A percentile compares a stretch with the other conserved stretches of the same genome.
Conservation (phyloP, 2,113 vertebrate species). For the Mobula hypostoma region DNA sequence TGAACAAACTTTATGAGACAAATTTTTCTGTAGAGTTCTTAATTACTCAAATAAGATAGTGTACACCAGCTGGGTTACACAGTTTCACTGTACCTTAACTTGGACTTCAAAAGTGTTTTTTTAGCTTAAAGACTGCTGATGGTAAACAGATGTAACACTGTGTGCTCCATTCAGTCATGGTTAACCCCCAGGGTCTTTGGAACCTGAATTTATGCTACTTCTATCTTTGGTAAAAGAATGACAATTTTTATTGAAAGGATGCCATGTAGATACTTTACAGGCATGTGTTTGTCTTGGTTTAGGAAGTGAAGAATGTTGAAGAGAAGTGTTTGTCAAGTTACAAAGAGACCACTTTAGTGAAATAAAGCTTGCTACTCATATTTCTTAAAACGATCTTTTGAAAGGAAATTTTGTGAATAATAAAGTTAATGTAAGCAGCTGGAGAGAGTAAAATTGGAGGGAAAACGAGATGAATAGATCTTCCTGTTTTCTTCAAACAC, state of each 20-base stretch:
- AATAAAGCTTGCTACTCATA: slow-evolving; percentile 31
- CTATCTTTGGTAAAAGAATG: background rate
- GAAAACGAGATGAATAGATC: slow-evolving; percentile 52
- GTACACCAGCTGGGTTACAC: background rate
- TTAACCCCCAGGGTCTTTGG: slow-evolving; percentile 25
- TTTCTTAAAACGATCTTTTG: background rate
- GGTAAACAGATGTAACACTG: slow-evolving; percentile 3
- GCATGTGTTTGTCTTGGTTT: slow-evolving; percentile 52
- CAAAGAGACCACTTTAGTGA: slow-evolving; percentile 48
- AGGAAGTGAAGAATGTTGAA: slow-evolving; percentile 45
- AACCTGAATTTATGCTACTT: background rate
- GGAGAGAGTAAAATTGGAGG: slow-evolving; percentile 50
- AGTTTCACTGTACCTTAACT: background rate
- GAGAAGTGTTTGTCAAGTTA: slow-evolving; percentile 42
- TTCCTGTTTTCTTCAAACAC: slow-evolving; percentile 56
- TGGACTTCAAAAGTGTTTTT: background rate
- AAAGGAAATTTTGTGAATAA: slow-evolving; percentile 42
- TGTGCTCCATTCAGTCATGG: background rate
- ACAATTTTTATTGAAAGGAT: slow-evolving; percentile 15
- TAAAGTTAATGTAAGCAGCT: slow-evolving; percentile 54
- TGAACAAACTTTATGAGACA: background rate
- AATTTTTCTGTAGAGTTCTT: background rate
- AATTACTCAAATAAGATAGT: background rate
- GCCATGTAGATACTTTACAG: slow-evolving; percentile 39
- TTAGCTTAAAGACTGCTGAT: background rate